These are phyloP conservation scores for Sipha maydis DNA, from an alignment of 2,888 invertebrate genomes.

Conservation along the genomic window DNA sequence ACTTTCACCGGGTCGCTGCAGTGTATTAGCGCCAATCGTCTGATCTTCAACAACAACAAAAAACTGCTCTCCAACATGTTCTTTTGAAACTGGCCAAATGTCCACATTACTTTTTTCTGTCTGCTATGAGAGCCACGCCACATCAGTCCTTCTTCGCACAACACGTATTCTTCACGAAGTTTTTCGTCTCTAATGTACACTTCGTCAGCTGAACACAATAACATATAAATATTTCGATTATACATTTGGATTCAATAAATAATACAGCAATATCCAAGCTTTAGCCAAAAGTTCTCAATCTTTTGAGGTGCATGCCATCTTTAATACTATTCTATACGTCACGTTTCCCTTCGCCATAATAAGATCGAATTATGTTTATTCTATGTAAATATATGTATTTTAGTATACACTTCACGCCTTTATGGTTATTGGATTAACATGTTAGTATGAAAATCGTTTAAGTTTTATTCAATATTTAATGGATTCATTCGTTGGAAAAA, in stretches of 20 bases:
- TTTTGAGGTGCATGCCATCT: too few relatives aligned
- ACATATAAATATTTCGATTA: neutral
- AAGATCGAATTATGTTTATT: too few relatives aligned
- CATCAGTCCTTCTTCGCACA: slow-evolving; percentile 88
- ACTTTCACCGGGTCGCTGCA: slow-evolving; percentile 83
- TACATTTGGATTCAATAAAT: neutral
- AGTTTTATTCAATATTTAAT: too few relatives aligned
- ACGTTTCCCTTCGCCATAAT: too few relatives aligned
- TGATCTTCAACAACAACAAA: slow-evolving; percentile 78
- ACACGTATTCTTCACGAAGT: slow-evolving; percentile 83
- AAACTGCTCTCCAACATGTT: slow-evolving; percentile 84
- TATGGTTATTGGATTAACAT: too few relatives aligned
- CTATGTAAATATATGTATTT: too few relatives aligned
- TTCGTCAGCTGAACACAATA: slow-evolving; percentile 69
- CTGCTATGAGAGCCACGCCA: slow-evolving; percentile 90
- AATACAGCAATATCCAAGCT: too few relatives aligned
- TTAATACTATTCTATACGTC: too few relatives aligned
- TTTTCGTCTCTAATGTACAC: slow-evolving; percentile 76
- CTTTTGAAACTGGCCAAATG: slow-evolving; percentile 88
- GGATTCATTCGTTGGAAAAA: too few relatives aligned
- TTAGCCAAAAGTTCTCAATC: too few relatives aligned
- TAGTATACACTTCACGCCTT: too few relatives aligned
- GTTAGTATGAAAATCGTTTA: too few relatives aligned
- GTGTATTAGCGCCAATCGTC: slow-evolving; percentile 71
- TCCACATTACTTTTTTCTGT: slow-evolving; percentile 88